Evolutionary conservation across 2,113 vertebrate species (phyloP), one percentile per base, ranked within the genome.

Genomic region (Empidonax alnorum): DNA sequence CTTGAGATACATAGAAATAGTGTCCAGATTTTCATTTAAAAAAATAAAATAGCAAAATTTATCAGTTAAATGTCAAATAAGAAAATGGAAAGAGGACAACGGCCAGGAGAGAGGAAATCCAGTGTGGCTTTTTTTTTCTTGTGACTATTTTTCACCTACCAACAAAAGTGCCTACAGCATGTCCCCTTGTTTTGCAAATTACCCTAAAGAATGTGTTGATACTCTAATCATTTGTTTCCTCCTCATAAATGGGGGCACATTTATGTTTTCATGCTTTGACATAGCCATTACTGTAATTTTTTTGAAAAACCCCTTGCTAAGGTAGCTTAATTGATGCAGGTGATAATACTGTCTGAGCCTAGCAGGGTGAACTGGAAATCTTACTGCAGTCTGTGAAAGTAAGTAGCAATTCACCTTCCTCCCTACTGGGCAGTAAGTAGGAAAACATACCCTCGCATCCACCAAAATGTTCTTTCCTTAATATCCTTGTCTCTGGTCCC

Each of bases 361-460:
- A 87, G 85, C 93, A 94, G 94, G 79, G 93, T 21, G 46, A 94
- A 82, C 75, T 2, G 24, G 96, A 91, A 94, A 91, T 81, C 58
- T 77, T 97, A 62, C 86, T 86, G 69, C 68, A 87, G 78, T 46
- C 87, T 94, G 87, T 20, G 8, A 93, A 95, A 93, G 93, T 94
- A 96, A 97, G 86, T 72, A 96, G 93, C 87, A 96, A 94, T 97
- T 97, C 97, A 93, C 87, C 74, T 96, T 96, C 95, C 94, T 96
- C 96, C 97, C 96, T 93, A 75, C 96, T 96, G 96, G 97, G 95
- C 96, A 97, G 97, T 97, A 98, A 95, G n/a, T 88, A 81, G 80
- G 89, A 93, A 95, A 95, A 94, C 96, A 96, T 93, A 94, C 30
- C 23, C 41, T 55, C 88, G 55, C 88, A 92, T 97, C 85, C 94